phyloP scores from a whole-genome alignment of 1,140 invertebrate species.

The Pentalonia nigronervosa region DNA sequence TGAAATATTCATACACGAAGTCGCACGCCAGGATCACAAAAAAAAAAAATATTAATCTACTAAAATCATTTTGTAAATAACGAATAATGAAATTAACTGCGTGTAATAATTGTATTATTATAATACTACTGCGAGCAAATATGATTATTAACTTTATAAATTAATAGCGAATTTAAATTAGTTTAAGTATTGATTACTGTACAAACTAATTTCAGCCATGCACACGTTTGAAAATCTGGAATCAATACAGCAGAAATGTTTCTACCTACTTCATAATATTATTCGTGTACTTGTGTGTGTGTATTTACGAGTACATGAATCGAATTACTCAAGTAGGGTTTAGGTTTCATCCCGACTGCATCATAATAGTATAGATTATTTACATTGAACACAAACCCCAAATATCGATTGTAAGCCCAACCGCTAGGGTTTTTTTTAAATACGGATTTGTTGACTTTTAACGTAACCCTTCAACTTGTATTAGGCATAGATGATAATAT shows the following conservation, averaged over 20 bases:
- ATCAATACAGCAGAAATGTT: not conserved
- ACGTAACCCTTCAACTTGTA: not conserved
- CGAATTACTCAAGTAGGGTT: conserved; percentile 28
- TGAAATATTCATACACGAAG: not conserved
- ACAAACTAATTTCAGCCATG: not conserved
- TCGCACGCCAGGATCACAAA: not conserved
- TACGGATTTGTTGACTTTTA: conserved; percentile 1
- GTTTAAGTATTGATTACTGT: not conserved
- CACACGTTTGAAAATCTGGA: not conserved
- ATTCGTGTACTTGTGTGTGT: not conserved
- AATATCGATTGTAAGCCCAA: conserved; percentile 11
- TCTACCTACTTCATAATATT: not conserved
- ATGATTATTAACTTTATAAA: not conserved
- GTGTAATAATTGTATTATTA: conserved; percentile 6
- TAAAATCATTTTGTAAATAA: not conserved
- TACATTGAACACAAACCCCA: not conserved
- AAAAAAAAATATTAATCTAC: not conserved
- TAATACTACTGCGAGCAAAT: not conserved
- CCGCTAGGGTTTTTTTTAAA: not conserved
- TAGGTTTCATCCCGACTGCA: not conserved
- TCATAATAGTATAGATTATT: conserved; percentile 27
- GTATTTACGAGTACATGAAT: not conserved
- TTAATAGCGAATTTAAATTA: not conserved
- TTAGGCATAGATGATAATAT: not conserved
- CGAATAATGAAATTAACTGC: not conserved